Evolutionary conservation across 2,113 vertebrate species (phyloP).

Genomic region (Cyprinodon variegatus): DNA sequence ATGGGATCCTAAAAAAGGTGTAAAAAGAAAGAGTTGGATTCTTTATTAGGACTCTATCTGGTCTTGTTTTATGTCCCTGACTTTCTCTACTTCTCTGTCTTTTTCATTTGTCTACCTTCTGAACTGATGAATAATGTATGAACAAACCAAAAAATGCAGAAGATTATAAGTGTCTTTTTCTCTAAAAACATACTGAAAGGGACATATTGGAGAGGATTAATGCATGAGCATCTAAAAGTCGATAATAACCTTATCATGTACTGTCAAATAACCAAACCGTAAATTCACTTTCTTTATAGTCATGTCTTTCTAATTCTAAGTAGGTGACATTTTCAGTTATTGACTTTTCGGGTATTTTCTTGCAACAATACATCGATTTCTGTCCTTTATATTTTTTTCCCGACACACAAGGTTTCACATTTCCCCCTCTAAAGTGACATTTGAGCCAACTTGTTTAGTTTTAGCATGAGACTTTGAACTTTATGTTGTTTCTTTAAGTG

Average conservation of each 20-base stretch:
- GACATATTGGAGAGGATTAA: background rate
- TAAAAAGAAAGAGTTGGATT: background rate
- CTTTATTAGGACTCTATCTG: background rate
- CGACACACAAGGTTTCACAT: constrained; percentile 34
- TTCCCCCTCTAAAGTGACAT: constrained; percentile 57
- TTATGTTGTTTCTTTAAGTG: constrained; percentile 48
- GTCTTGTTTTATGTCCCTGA: background rate
- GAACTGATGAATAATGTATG: background rate
- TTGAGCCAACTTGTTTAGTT: constrained; percentile 51
- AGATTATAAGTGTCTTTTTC: background rate
- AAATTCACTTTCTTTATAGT: background rate
- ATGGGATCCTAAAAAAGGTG: background rate
- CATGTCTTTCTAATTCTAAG: constrained; percentile 12
- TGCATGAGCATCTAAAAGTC: background rate
- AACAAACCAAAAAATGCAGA: background rate
- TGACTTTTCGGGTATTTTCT: constrained; percentile 35
- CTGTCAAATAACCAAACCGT: background rate
- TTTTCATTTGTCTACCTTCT: background rate
- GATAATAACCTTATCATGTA: background rate
- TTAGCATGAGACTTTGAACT: constrained; percentile 57
- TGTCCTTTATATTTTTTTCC: constrained; percentile 22
- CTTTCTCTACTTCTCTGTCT: background rate
- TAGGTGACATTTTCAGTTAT: constrained; percentile 12
- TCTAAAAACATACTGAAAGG: background rate
- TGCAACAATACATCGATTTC: constrained; percentile 28